phyloP scores from a whole-genome alignment of 2,113 vertebrate genomes.

The Laticauda colubrina region DNA sequence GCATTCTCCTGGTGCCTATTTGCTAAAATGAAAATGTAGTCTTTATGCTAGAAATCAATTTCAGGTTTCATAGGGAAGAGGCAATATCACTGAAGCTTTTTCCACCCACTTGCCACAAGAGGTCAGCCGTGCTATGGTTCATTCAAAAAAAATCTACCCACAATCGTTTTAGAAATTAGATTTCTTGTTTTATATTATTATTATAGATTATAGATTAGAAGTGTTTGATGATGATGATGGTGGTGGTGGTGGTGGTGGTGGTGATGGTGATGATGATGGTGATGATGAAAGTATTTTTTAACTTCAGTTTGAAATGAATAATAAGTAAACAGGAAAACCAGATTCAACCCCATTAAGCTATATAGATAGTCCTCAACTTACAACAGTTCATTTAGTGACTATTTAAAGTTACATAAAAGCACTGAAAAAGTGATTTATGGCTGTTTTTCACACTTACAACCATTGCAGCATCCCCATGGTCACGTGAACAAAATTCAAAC shows the following conservation, averaged over 20 bases:
- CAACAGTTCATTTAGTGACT: not conserved
- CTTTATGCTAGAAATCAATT: not conserved
- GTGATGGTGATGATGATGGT: not conserved
- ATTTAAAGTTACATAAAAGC: not conserved
- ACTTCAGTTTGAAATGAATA: not conserved
- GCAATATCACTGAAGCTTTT: not conserved
- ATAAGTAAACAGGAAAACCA: slow-evolving; percentile 5
- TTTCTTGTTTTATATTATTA: not conserved
- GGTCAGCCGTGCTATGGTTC: slow-evolving; percentile 59
- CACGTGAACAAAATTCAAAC: not conserved
- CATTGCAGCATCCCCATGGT: not conserved
- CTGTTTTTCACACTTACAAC: not conserved
- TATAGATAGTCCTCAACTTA: not conserved
- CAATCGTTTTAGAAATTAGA: not conserved
- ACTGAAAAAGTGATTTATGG: not conserved
- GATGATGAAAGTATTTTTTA: not conserved
- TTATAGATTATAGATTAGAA: not conserved
- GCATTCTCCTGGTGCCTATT: not conserved
- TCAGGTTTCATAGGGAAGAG: not conserved
- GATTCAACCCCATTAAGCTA: not conserved
- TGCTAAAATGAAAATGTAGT: not conserved
- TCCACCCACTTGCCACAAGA: slow-evolving; percentile 66
- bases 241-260: not conserved
- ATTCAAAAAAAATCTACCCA: not conserved
- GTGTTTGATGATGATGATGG: not conserved